Conservation (phyloP, 2,888 invertebrate species). For the Euclidia mi region DNA sequence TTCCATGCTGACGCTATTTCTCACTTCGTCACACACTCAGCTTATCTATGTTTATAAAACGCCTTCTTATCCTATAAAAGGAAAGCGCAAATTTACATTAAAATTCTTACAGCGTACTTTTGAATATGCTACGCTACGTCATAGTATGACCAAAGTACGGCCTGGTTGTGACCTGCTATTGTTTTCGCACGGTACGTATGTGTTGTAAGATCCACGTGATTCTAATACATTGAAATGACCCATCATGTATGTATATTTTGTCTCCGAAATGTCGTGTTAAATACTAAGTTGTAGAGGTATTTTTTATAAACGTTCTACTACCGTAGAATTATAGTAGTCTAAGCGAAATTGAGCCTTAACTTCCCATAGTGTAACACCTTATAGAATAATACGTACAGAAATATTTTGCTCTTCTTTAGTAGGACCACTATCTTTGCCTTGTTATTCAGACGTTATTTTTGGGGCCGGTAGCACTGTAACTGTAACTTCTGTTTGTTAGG, state of each 20-base stretch:
- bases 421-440: too few relatives aligned
- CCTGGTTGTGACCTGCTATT: conserved; percentile 18
- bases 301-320: background rate
- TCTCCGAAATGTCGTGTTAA: background rate
- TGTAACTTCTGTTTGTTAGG: too few relatives aligned
- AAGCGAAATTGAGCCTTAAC: too few relatives aligned
- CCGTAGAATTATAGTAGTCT: too few relatives aligned
- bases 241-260: conserved; percentile 24
- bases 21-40: background rate
- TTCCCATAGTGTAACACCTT: too few relatives aligned
- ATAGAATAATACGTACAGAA: too few relatives aligned
- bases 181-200: conserved; percentile 20
- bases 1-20: background rate
- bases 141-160: conserved; percentile 27
- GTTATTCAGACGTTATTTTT: too few relatives aligned
- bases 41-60: conserved; percentile 11
- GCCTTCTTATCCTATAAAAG: conserved; percentile 21
- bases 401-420: too few relatives aligned
- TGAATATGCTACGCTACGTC: conserved; percentile 26
- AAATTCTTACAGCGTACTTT: conserved; percentile 36
- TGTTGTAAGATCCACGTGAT: conserved; percentile 26
- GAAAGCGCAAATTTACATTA: conserved; percentile 13
- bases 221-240: conserved; percentile 39
- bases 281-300: background rate
- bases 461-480: too few relatives aligned